Conservation (phyloP, 2,797 vertebrate species). For the Molossus molossus region DNA sequence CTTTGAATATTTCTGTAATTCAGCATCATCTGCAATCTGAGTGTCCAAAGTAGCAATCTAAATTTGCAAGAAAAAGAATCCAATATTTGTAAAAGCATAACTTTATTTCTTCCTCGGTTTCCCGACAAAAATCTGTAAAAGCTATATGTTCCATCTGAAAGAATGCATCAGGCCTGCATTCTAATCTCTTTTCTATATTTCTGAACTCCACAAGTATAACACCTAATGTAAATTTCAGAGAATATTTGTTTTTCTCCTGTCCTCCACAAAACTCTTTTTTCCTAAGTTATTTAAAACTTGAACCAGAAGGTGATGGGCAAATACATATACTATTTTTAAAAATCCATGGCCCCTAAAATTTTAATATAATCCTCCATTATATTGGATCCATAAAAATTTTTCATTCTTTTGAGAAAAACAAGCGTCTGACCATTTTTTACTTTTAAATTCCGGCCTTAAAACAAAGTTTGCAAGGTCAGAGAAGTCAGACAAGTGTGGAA, state of each 20-base stretch:
- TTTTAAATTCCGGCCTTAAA: conserved; percentile 56
- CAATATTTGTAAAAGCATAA: conserved; percentile 50
- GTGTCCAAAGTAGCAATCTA: conserved; percentile 95
- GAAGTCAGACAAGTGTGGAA: neutral
- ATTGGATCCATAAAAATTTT: conserved; percentile 40
- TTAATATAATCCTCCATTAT: conserved; percentile 44
- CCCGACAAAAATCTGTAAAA: conserved; percentile 37
- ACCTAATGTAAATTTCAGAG: neutral
- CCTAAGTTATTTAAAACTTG: neutral
- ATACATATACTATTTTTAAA: neutral
- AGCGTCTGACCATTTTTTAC: conserved; percentile 17
- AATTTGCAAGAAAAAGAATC: conserved; percentile 69
- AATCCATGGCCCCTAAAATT: conserved; percentile 31
- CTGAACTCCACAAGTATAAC: neutral
- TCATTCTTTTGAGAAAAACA: conserved; percentile 47
- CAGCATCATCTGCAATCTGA: conserved; percentile 94
- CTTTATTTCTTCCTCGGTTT: neutral
- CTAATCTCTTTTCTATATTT: conserved; percentile 1
- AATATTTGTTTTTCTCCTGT: neutral
- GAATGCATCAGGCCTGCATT: neutral
- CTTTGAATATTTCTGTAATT: conserved; percentile 97
- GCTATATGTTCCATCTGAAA: neutral
- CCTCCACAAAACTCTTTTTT: neutral
- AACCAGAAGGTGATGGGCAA: neutral
- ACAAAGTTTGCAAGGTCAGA: conserved; percentile 58